phyloP scores from a whole-genome alignment of 2,888 invertebrate genomes.

The Coremacera marginata region DNA sequence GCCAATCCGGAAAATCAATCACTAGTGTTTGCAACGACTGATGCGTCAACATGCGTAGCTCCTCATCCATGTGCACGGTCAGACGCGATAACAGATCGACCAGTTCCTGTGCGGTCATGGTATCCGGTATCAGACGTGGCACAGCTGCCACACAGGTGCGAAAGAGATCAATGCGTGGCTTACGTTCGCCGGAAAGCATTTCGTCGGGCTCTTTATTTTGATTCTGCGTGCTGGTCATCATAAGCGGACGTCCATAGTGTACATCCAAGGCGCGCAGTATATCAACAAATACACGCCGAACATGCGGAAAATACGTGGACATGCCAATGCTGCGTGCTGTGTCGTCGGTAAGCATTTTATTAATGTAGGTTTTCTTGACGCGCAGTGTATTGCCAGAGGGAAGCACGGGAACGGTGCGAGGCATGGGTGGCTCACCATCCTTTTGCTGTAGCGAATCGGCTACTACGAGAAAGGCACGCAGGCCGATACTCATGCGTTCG shows the following conservation, averaged over 20 bases:
- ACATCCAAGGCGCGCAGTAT: conserved; percentile 94
- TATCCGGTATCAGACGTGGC: conserved; percentile 96
- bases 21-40: conserved; percentile 96
- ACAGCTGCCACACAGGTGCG: conserved; percentile 99
- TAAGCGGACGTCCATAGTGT: conserved; percentile 95
- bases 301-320: conserved; percentile 96
- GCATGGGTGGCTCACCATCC: conserved; percentile 99
- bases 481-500: conserved; percentile 98
- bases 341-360: conserved; percentile 96
- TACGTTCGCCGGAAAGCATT: conserved; percentile 94
- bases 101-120: conserved; percentile 93
- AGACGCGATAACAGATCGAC: conserved; percentile 94
- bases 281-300: conserved; percentile 94
- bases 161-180: conserved; percentile 97
- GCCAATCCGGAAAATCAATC: conserved; percentile 96
- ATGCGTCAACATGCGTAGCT: conserved; percentile 91
- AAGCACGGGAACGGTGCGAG: conserved; percentile 91
- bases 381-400: conserved; percentile 96
- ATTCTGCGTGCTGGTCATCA: conserved; percentile 97
- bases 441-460: conserved; percentile 99
- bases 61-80: conserved; percentile 99
- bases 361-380: conserved; percentile 95
- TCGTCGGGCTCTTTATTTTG: conserved; percentile 94
- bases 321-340: conserved; percentile 97
- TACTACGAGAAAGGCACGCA: conserved; percentile 97